Percentiles rank a stretch among this genome's conserved stretches.
phyloP scores from a whole-genome alignment of 1,140 invertebrate genomes.

The Dreissena polymorpha region DNA sequence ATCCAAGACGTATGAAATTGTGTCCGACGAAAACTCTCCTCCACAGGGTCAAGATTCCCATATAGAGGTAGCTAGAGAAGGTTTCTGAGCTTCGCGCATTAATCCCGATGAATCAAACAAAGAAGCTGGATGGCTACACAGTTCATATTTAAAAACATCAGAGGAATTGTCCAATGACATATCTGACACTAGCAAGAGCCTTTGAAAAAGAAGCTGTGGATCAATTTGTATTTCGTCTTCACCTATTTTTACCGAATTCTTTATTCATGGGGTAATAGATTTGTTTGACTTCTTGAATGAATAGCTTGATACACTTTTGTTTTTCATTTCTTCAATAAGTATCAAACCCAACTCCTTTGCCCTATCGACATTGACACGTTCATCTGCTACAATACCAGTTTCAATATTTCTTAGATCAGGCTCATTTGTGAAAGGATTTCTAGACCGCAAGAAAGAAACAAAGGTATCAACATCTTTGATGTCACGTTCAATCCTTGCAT shows the following conservation, averaged over 20 bases:
- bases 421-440: constrained; percentile 4
- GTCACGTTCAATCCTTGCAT: constrained; percentile 38
- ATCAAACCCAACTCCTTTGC: background rate
- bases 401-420: constrained; percentile 12
- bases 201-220: constrained; percentile 11
- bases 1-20: no score
- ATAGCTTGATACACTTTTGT: background rate
- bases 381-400: background rate
- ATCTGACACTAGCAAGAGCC: background rate
- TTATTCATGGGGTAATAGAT: background rate
- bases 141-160: background rate
- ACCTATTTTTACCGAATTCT: background rate
- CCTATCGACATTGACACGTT: constrained; percentile 2
- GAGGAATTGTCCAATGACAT: background rate
- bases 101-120: constrained; percentile 11
- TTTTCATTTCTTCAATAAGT: background rate
- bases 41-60: background rate
- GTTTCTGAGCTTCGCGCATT: background rate
- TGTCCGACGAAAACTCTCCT: no score
- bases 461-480: constrained; percentile 25
- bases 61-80: background rate
- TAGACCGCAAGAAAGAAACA: background rate
- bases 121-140: background rate
- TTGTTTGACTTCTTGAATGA: constrained; percentile 13
- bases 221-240: constrained; percentile 1